Conservation (phyloP, 2,888 invertebrate genomes). For the Epicampocera succincta region DNA sequence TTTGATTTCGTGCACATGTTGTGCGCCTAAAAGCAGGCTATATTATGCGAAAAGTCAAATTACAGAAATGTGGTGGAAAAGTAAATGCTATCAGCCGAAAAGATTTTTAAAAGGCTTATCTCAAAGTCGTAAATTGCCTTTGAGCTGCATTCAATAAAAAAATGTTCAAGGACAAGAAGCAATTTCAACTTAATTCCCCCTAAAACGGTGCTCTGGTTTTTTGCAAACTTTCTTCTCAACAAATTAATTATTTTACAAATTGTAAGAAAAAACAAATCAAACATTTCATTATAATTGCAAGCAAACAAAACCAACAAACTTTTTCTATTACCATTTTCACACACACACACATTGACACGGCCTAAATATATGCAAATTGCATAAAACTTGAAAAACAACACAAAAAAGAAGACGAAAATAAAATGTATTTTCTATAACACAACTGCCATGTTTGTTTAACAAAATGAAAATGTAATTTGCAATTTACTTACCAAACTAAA, state of each 20-base stretch:
- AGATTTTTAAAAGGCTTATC: too few relatives aligned
- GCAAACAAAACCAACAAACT: slow-evolving; percentile 54
- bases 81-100: too few relatives aligned
- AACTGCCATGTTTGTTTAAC: slow-evolving; percentile 50
- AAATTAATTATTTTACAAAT: slow-evolving; percentile 52
- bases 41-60: too few relatives aligned
- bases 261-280: slow-evolving; percentile 26
- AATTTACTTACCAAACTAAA: slow-evolving; percentile 51
- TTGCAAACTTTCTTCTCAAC: slow-evolving; percentile 12
- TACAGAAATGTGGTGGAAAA: too few relatives aligned
- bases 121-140: too few relatives aligned
- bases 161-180: too few relatives aligned
- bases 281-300: slow-evolving; percentile 38
- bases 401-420: background rate
- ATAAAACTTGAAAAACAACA: slow-evolving; percentile 17
- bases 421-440: slow-evolving; percentile 38
- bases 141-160: too few relatives aligned
- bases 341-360: slow-evolving; percentile 10
- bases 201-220: background rate
- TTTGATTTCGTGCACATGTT: too few relatives aligned
- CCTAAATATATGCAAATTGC: slow-evolving; percentile 64
- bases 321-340: slow-evolving; percentile 54
- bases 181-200: background rate
- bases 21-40: too few relatives aligned
- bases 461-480: slow-evolving; percentile 65